A percentile compares a stretch with the other conserved stretches of the same genome.
phyloP scores from a whole-genome alignment of 2,797 vertebrate species.

The Cryptoprocta ferox region DNA sequence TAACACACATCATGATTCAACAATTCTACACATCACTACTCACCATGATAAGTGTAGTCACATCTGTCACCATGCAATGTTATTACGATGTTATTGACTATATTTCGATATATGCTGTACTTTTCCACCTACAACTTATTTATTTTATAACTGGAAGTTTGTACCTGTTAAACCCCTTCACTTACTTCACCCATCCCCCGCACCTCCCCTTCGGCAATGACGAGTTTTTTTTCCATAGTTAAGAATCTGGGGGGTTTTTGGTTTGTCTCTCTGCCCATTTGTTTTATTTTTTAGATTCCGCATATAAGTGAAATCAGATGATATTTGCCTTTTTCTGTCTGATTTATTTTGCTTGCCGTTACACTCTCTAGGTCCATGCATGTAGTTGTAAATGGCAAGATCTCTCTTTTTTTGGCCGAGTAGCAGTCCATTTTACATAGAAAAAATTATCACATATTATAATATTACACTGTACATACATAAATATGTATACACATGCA shows the following conservation, averaged over 20 bases:
- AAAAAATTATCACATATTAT: background rate
- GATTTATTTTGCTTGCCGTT: background rate
- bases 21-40: background rate
- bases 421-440: background rate
- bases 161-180: background rate
- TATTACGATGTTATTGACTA: background rate
- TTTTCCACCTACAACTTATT: background rate
- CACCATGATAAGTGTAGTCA: background rate
- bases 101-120: background rate
- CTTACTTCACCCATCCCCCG: background rate
- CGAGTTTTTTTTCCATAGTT: background rate
- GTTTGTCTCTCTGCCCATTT: background rate
- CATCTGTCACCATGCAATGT: background rate
- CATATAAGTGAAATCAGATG: background rate
- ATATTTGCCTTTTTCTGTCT: background rate
- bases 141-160: background rate
- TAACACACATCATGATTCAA: background rate
- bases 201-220: background rate
- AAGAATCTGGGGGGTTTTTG: background rate
- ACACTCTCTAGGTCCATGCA: background rate
- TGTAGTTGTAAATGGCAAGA: background rate
- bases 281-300: background rate
- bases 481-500: background rate
- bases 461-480: background rate
- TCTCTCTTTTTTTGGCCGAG: background rate